A percentile compares a stretch with the other conserved stretches of the same genome.
phyloP scores from a whole-genome alignment of 2,113 vertebrate species.

The Oncorhynchus keta region DNA sequence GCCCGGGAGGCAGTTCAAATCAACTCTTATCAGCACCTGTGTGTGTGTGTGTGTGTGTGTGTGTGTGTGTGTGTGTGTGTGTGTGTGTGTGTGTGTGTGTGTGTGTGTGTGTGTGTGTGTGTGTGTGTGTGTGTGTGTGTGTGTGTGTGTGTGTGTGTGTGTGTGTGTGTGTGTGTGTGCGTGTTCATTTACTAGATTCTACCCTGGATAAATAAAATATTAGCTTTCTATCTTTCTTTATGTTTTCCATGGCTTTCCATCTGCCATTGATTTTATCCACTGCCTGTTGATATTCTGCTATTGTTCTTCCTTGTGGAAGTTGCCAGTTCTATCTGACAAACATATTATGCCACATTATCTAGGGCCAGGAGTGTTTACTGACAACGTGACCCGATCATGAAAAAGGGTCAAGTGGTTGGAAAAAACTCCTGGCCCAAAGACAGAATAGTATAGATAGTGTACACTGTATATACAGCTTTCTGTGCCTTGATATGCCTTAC shows the following conservation, averaged over 20 bases:
- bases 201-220: constrained; percentile 57
- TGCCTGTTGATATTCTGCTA: no score
- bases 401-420: no score
- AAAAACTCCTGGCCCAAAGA: no score
- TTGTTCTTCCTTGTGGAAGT: no score
- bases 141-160: not conserved
- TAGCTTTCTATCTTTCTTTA: constrained; percentile 22
- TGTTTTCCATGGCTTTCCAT: constrained; percentile 53
- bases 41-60: no score
- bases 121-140: no score
- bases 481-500: no score
- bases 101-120: constrained; percentile 7
- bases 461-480: not conserved
- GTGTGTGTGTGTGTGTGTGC: not conserved
- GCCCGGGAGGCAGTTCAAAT: constrained; percentile 43
- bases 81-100: not conserved
- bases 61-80: not conserved
- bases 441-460: no score
- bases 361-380: not conserved
- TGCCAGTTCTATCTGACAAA: constrained; percentile 37
- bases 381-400: no score
- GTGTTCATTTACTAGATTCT: constrained; percentile 59
- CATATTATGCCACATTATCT: constrained; percentile 27
- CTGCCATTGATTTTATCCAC: constrained; percentile 42
- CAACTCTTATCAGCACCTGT: constrained; percentile 51